A percentile compares a stretch with the other conserved stretches of the same genome.
Evolutionary conservation across 2,113 vertebrate species (phyloP).

Genomic region (Cacatua alba): DNA sequence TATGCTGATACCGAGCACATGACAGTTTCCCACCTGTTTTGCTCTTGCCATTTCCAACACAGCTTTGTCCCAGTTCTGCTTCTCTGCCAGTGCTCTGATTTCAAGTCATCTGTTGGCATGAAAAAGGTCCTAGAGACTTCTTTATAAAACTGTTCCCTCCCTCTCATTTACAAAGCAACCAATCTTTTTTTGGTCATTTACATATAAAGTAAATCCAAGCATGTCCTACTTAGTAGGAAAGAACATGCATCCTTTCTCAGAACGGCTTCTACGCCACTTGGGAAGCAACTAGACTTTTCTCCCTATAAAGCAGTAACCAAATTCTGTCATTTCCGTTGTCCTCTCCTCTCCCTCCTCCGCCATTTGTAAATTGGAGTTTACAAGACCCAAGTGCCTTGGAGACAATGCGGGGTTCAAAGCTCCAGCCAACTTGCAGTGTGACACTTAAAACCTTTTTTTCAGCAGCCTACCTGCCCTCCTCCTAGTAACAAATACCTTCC

Average conservation of each 20-base stretch:
- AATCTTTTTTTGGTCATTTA: background rate
- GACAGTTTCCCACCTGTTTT: background rate
- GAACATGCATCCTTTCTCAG: background rate
- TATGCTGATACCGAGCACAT: rapidly evolving
- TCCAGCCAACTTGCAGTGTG: background rate
- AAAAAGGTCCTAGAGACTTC: background rate
- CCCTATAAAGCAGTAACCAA: background rate
- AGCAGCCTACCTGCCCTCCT: background rate
- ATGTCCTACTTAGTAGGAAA: background rate
- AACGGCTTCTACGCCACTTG: background rate
- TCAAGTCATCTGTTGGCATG: background rate
- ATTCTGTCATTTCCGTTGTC: background rate
- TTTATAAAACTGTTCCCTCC: background rate
- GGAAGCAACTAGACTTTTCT: background rate
- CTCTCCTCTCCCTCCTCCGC: background rate
- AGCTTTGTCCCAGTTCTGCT: background rate
- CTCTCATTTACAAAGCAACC: slow-evolving; percentile 12
- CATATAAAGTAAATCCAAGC: slow-evolving; percentile 8
- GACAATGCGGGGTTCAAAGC: background rate
- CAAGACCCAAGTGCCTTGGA: background rate
- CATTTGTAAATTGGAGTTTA: background rate
- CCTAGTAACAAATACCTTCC: background rate
- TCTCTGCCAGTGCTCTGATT: background rate
- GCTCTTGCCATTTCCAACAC: background rate
- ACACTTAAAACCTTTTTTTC: background rate